A percentile compares a stretch with the other conserved stretches of the same genome.
These are phyloP conservation scores for Erpobdella octoculata DNA, from an alignment of 2,888 invertebrate genomes.

Conservation along the genomic window DNA sequence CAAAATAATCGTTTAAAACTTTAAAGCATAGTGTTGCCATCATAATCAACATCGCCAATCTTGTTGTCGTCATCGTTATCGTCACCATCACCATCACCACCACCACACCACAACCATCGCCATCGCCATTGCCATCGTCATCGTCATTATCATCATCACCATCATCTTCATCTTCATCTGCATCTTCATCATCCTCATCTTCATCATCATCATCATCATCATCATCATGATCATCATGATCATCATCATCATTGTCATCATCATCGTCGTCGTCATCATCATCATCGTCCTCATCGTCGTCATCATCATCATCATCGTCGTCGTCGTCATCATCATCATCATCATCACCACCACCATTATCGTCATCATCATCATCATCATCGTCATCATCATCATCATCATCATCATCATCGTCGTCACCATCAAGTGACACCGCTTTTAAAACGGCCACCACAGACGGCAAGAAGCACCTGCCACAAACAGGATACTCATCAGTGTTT, in stretches of 20 bases:
- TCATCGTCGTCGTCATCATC: background rate
- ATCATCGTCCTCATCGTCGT: background rate
- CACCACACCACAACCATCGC: background rate
- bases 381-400: conserved; percentile 5
- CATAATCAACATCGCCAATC: too few species aligned
- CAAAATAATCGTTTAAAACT: too few species aligned
- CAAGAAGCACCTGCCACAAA: too few species aligned
- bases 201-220: background rate
- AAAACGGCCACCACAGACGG: background rate
- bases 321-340: background rate
- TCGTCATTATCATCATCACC: background rate
- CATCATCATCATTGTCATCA: background rate
- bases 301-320: background rate
- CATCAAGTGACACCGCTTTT: background rate
- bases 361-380: background rate
- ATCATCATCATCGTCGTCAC: background rate
- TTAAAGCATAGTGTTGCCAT: too few species aligned
- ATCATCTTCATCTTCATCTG: background rate
- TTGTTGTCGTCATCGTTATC: too few species aligned
- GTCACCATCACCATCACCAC: too few species aligned
- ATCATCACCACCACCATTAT: background rate
- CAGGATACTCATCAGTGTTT: too few species aligned
- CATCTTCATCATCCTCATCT: background rate
- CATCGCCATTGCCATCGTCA: background rate
- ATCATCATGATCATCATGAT: background rate